phyloP scores from a whole-genome alignment of 2,797 vertebrate genomes.

The Labroides dimidiatus region DNA sequence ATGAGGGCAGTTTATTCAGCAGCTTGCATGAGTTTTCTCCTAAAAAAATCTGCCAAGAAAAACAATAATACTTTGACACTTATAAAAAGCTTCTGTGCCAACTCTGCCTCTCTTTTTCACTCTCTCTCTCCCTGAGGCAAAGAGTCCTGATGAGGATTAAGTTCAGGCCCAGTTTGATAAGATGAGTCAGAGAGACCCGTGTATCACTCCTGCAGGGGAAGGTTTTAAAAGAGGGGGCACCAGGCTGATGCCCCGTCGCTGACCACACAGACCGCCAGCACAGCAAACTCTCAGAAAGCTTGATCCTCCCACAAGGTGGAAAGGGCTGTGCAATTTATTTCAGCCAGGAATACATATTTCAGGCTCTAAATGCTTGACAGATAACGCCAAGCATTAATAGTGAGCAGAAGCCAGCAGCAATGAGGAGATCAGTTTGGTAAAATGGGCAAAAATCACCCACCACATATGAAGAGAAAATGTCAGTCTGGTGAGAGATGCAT shows the following conservation, averaged over 20 bases:
- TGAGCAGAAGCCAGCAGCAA: background rate
- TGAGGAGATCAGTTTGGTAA: background rate
- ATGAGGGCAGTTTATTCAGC: constrained; percentile 13
- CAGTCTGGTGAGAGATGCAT: no score
- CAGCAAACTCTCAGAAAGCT: constrained; percentile 26
- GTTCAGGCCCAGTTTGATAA: constrained; percentile 46
- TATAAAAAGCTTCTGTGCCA: constrained; percentile 7
- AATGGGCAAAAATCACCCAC: background rate
- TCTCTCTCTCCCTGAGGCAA: constrained; percentile 14
- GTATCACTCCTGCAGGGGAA: constrained; percentile 37
- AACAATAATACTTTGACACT: constrained; percentile 27
- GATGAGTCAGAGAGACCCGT: constrained; percentile 44
- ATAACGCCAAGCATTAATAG: background rate
- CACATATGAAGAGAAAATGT: background rate
- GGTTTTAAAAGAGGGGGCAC: constrained; percentile 48
- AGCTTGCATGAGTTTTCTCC: constrained; percentile 23
- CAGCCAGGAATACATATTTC: constrained; percentile 12
- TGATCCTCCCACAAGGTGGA: constrained; percentile 10
- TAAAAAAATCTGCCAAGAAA: constrained; percentile 11
- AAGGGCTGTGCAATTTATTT: constrained; percentile 18
- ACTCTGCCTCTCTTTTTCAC: constrained; percentile 14
- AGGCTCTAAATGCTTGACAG: constrained; percentile 3
- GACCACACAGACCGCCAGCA: constrained; percentile 47
- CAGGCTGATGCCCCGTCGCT: constrained; percentile 37
- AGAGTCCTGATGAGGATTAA: constrained; percentile 48